Conservation (phyloP, 2,797 vertebrate species). For the Sebastes nivosus region DNA sequence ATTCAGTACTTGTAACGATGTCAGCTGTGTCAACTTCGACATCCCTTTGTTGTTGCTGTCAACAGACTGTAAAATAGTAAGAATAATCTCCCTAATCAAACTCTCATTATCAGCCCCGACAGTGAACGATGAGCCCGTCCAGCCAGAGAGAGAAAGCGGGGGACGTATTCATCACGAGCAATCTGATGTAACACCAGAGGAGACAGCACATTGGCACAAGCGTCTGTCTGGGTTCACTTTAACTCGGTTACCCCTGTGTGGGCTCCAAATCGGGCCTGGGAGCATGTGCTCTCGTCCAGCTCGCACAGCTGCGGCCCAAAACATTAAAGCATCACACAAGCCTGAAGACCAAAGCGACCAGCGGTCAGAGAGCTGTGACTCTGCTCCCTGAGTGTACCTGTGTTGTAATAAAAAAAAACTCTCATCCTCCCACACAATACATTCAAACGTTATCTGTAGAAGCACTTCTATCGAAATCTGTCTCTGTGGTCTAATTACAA, state of each 20-base stretch:
- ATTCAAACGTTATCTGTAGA: background rate
- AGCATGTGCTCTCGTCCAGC: slow-evolving; percentile 64
- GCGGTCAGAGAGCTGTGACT: slow-evolving; percentile 35
- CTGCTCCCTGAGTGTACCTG: slow-evolving; percentile 14
- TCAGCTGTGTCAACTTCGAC: background rate
- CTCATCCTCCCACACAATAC: background rate
- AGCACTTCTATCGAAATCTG: slow-evolving; percentile 18
- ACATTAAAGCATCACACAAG: slow-evolving; percentile 50
- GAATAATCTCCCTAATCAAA: slow-evolving; percentile 53
- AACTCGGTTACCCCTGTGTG: slow-evolving; percentile 70
- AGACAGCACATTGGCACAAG: slow-evolving; percentile 67
- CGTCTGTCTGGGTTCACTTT: slow-evolving; percentile 68
- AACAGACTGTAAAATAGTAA: slow-evolving; percentile 17
- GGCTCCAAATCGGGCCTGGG: slow-evolving; percentile 59
- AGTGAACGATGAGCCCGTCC: slow-evolving; percentile 34
- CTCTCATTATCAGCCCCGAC: slow-evolving; percentile 45
- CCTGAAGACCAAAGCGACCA: slow-evolving; percentile 40
- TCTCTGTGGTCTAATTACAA: background rate
- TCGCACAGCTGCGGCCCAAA: slow-evolving; percentile 69
- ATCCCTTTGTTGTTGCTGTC: slow-evolving; percentile 1
- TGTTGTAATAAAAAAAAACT: background rate
- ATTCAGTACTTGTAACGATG: background rate
- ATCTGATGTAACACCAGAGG: slow-evolving; percentile 69
- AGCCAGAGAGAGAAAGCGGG: background rate
- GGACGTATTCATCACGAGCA: slow-evolving; percentile 63